Conservation (phyloP, 1,140 invertebrate species). For the Drosophila trapezifrons region DNA sequence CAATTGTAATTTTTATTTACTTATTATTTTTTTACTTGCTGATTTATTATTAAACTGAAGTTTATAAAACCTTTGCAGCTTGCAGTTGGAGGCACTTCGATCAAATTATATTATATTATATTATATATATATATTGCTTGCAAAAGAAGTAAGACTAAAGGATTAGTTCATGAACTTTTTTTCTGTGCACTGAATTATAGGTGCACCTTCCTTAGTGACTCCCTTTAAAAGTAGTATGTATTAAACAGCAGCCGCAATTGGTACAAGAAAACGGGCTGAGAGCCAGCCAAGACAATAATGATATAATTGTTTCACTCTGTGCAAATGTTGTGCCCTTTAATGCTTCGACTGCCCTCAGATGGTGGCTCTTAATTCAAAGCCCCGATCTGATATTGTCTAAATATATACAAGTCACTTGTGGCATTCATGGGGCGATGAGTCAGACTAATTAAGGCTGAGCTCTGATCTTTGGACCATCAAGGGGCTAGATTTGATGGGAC, state of each 20-base stretch:
- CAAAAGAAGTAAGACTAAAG: too few relatives aligned
- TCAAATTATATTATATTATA: too few relatives aligned
- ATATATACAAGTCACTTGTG: constrained; percentile 19
- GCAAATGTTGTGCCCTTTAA: constrained; percentile 50
- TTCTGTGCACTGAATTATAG: not conserved
- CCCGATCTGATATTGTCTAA: constrained; percentile 15
- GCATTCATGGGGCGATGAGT: constrained; percentile 38
- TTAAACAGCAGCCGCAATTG: constrained; percentile 8
- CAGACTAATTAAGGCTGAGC: constrained; percentile 9
- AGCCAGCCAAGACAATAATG: constrained; percentile 19
- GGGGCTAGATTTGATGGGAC: constrained; percentile 16
- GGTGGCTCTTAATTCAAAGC: constrained; percentile 12
- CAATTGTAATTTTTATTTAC: too few relatives aligned
- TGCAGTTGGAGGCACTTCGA: too few relatives aligned
- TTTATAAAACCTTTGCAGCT: too few relatives aligned
- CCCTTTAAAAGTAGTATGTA: constrained; percentile 9
- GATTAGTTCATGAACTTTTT: not conserved
- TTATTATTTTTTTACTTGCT: not conserved
- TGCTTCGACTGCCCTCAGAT: constrained; percentile 32
- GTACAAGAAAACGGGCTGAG: constrained; percentile 4
- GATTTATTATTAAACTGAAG: too few relatives aligned
- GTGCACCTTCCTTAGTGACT: constrained; percentile 11
- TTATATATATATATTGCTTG: too few relatives aligned
- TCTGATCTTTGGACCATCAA: constrained; percentile 5
- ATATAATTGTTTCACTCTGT: constrained; percentile 41